Percentiles rank a stretch among this genome's conserved stretches.
These are phyloP conservation scores for Enteromius thamalakanensis DNA, from an alignment of 2,797 vertebrate genomes.

Conservation along the genomic window DNA sequence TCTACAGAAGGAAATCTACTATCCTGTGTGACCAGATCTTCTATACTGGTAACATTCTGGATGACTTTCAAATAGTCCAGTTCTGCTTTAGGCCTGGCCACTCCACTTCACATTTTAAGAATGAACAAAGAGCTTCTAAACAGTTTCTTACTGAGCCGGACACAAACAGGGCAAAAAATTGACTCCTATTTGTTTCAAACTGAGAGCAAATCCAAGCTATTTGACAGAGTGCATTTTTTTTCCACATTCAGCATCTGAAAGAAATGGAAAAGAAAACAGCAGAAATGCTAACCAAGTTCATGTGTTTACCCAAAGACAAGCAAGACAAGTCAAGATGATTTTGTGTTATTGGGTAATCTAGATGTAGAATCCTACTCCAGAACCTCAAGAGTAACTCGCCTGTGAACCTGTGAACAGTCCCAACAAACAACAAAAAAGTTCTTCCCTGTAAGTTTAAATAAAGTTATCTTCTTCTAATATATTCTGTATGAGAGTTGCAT, in stretches of 20 bases:
- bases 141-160: neutral
- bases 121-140: neutral
- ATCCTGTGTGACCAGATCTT: neutral
- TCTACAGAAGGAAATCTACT: neutral
- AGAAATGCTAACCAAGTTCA: neutral
- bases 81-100: neutral
- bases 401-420: too few relatives aligned
- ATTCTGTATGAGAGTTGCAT: too few relatives aligned
- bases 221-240: neutral
- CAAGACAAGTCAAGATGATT: neutral
- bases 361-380: neutral
- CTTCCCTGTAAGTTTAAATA: too few relatives aligned
- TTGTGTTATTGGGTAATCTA: too few relatives aligned
- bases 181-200: slow-evolving; percentile 36
- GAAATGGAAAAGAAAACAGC: neutral
- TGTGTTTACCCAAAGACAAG: neutral
- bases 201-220: slow-evolving; percentile 27
- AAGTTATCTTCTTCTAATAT: too few relatives aligned
- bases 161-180: slow-evolving; percentile 29
- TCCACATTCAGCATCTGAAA: neutral
- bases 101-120: neutral
- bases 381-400: neutral
- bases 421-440: too few relatives aligned
- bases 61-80: neutral
- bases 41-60: neutral